Evolutionary conservation across 2,113 vertebrate genomes (phyloP), one percentile per base, ranked within the genome.

Genomic region (Calonectris borealis): DNA sequence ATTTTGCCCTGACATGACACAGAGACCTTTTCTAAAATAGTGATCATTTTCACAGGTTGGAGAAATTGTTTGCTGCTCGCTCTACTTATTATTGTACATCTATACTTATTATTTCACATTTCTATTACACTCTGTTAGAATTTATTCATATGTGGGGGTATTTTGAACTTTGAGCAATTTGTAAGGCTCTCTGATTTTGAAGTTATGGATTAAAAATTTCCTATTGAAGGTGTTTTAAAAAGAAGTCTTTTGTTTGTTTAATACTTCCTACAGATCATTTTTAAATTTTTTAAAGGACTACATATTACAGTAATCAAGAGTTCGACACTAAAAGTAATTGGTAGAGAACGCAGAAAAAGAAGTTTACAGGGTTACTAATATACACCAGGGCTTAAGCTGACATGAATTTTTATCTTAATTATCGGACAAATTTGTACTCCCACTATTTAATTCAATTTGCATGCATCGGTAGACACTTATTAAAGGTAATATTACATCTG

Each of bases 401-500:
- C 98, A 98, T 95, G 98, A 98, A 98, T 98, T 98, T 98, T 98
- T 98, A 98, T 98, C 98, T 99, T 98, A 98, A 99, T 98, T 99
- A 99, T 98, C 94, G 27, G 98, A 98, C 97, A 98, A 98, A 98
- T 98, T 98, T 98, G 98, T 98, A 98, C 98, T 99, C 98, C 98
- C 98, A 98, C 98, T 98, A 98, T 98, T 98, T 98, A 98, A 98
- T 98, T 98, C 98, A 99, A 98, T 98, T 98, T 99, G 98, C 98
- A 99, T 98, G 98, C 98, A 98, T 98, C 98, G 97, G 98, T 98
- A 98, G 98, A 97, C 98, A 98, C 98, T 98, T 98, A 98, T 98
- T 99, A 98, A 98, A 98, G 98, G 98, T 98, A 98, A 99, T 99
- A 98, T 98, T 98, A 98, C 98, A 98, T 98, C 98, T 98, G 98